These are phyloP conservation scores for Phymatocera aterrima DNA, from an alignment of 2,888 invertebrate genomes.

Conservation along the genomic window DNA sequence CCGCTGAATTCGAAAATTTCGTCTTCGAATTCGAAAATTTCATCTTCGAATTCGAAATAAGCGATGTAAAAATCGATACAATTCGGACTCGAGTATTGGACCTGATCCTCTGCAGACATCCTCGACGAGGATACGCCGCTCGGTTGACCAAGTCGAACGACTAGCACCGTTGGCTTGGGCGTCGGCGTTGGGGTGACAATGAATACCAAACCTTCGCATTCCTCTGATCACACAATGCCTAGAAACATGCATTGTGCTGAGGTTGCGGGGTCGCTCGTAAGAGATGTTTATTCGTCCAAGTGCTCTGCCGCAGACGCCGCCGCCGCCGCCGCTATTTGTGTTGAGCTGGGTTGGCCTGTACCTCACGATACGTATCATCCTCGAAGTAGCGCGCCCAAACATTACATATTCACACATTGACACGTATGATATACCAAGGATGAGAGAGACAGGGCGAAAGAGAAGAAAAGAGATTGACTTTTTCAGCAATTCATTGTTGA, in stretches of 20 bases:
- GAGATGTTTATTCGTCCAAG: conserved; percentile 43
- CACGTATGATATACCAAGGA: too few relatives aligned
- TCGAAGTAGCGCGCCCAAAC: too few relatives aligned
- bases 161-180: background rate
- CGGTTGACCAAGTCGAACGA: background rate
- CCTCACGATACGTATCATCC: too few relatives aligned
- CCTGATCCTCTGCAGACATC: conserved; percentile 17
- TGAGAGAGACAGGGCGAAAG: too few relatives aligned
- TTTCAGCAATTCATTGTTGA: too few relatives aligned
- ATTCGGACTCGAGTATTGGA: background rate
- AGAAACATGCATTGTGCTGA: conserved; percentile 40
- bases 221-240: conserved; percentile 42
- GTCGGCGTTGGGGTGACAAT: conserved; percentile 36
- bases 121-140: background rate
- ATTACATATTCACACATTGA: too few relatives aligned
- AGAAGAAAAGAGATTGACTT: too few relatives aligned
- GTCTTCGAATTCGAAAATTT: too few relatives aligned
- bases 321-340: background rate
- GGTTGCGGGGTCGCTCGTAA: conserved; percentile 41
- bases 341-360: too few relatives aligned
- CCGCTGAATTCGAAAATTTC: too few relatives aligned
- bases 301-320: background rate
- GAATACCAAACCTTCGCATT: conserved; percentile 46
- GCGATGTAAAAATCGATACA: too few relatives aligned
- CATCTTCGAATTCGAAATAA: too few relatives aligned